These are phyloP conservation scores for human (Homo sapiens) DNA, from an alignment of 2,113 vertebrate species.

Conservation along the genomic window DNA sequence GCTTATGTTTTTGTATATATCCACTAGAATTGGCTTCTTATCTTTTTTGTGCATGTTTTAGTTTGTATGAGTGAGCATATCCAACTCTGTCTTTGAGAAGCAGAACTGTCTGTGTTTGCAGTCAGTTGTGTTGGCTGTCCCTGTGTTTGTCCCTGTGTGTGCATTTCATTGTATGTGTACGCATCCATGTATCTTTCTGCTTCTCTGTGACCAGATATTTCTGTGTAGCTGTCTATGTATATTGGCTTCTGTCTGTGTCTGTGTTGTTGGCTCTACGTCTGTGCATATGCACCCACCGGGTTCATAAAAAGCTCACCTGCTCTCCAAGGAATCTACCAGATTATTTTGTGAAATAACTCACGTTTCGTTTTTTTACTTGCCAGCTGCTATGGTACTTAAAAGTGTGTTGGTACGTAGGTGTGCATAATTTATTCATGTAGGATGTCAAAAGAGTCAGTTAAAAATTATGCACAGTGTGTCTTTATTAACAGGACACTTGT, in stretches of 20 bases:
- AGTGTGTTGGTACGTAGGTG: background rate
- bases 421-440: background rate
- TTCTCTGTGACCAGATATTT: constrained; percentile 14
- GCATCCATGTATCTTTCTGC: background rate
- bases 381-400: background rate
- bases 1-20: background rate
- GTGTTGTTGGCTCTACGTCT: background rate
- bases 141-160: background rate
- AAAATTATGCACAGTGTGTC: background rate
- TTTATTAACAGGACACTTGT: background rate
- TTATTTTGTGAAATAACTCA: constrained; percentile 1
- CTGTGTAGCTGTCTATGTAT: background rate
- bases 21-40: background rate
- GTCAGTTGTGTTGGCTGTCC: background rate
- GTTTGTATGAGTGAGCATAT: background rate
- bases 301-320: background rate
- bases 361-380: background rate
- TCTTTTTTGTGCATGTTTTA: background rate
- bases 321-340: background rate
- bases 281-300: background rate
- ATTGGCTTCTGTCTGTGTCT: background rate
- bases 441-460: constrained; percentile 2
- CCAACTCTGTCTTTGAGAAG: background rate
- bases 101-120: background rate
- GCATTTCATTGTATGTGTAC: background rate